Evolutionary conservation across 2,113 vertebrate species (phyloP).

Genomic region (Podarcis raffonei): DNA sequence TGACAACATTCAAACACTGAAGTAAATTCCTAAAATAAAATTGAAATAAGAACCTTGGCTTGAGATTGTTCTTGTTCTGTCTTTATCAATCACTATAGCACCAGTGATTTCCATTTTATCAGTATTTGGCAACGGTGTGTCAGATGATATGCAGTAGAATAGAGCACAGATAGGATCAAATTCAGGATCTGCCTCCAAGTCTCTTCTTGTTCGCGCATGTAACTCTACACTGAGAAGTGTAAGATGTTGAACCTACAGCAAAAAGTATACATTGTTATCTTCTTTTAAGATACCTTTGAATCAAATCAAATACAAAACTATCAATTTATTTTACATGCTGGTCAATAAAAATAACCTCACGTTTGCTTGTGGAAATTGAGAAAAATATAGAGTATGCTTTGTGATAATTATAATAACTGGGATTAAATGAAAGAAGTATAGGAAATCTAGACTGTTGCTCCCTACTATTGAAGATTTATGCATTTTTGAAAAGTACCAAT

Average conservation of each 20-base stretch:
- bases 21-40: constrained; percentile 44
- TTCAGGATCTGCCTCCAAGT: constrained; percentile 95
- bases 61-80: constrained; percentile 68
- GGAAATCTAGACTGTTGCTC: neutral
- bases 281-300: neutral
- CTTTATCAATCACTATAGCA: constrained; percentile 88
- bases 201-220: constrained; percentile 91
- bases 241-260: constrained; percentile 88
- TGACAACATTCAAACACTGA: constrained; percentile 49
- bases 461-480: neutral
- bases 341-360: constrained; percentile 1
- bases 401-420: neutral
- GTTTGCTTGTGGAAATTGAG: neutral
- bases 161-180: constrained; percentile 98
- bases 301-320: neutral
- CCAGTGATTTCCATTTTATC: constrained; percentile 84
- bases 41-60: constrained; percentile 79
- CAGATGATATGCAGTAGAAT: constrained; percentile 95
- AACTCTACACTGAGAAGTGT: constrained; percentile 95
- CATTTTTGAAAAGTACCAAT: neutral
- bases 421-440: neutral
- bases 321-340: neutral
- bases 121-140: constrained; percentile 78
- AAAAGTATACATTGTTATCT: constrained; percentile 28
- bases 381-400: neutral